phyloP scores from a whole-genome alignment of 2,113 vertebrate genomes.

The Sinosuthora webbiana region DNA sequence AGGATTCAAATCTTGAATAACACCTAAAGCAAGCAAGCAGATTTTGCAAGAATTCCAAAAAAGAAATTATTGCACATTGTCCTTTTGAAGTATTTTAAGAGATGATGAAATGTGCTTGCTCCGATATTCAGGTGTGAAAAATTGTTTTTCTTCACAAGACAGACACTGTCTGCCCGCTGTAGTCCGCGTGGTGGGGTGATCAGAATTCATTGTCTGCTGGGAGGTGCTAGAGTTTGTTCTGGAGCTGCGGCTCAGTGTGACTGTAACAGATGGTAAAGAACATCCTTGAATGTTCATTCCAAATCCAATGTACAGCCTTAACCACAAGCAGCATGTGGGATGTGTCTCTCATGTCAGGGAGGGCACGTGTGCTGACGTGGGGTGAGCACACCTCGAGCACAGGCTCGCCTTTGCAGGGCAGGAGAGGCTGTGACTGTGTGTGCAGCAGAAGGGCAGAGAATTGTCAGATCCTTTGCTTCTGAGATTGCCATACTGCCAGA shows the following conservation, averaged over 20 bases:
- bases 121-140: neutral
- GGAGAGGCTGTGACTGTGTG: neutral
- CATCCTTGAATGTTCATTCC: neutral
- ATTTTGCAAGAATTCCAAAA: neutral
- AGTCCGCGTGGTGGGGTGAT: neutral
- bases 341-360: neutral
- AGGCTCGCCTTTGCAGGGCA: neutral
- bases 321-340: neutral
- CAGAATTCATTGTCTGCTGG: neutral
- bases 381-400: neutral
- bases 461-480: neutral
- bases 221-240: neutral
- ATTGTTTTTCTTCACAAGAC: neutral
- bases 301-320: neutral
- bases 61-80: neutral
- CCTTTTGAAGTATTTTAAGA: neutral
- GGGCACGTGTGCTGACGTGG: accelerated
- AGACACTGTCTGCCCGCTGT: neutral
- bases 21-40: neutral
- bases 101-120: neutral
- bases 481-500: neutral
- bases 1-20: neutral
- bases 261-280: neutral
- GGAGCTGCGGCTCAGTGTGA: neutral
- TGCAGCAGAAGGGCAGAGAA: neutral